These are phyloP conservation scores for Matsumyia berberina DNA, from an alignment of 2,888 invertebrate genomes.

Conservation along the genomic window DNA sequence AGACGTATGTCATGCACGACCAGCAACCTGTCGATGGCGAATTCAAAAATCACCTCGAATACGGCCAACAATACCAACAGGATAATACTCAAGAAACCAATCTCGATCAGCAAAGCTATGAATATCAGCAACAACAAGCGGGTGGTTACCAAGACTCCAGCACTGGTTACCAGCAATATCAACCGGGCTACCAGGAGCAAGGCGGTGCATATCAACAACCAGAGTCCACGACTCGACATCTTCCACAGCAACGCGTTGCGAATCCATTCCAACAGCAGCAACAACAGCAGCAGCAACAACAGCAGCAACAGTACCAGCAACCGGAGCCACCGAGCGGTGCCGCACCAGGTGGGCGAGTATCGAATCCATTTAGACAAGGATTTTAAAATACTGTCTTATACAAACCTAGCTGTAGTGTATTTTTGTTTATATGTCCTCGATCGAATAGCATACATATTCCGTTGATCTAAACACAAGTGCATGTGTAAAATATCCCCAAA, in stretches of 20 bases:
- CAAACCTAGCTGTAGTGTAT: slow-evolving; percentile 83
- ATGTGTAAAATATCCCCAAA: slow-evolving; percentile 45
- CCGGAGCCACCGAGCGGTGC: slow-evolving; percentile 79
- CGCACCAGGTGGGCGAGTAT: slow-evolving; percentile 85
- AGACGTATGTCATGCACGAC: slow-evolving; percentile 95
- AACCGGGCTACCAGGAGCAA: slow-evolving; percentile 84
- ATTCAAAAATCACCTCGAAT: slow-evolving; percentile 92
- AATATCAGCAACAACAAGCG: slow-evolving; percentile 84
- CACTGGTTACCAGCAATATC: slow-evolving; percentile 84
- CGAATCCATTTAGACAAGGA: slow-evolving; percentile 94
- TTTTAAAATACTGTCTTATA: slow-evolving; percentile 87
- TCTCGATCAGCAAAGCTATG: slow-evolving; percentile 86
- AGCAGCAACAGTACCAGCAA: slow-evolving; percentile 84
- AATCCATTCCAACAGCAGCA: slow-evolving; percentile 91
- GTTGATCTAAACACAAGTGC: slow-evolving; percentile 54
- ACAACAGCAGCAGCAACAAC: slow-evolving; percentile 82
- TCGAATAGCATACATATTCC: slow-evolving; percentile 78
- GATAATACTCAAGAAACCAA: slow-evolving; percentile 87
- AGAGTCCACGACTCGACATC: slow-evolving; percentile 83
- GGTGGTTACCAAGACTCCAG: slow-evolving; percentile 79
- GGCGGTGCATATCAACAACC: slow-evolving; percentile 83
- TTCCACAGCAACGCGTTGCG: slow-evolving; percentile 85
- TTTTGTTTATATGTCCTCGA: slow-evolving; percentile 80
- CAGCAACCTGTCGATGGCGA: slow-evolving; percentile 91
- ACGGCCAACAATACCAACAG: slow-evolving; percentile 86